These are phyloP conservation scores for Cololabis saira DNA, from an alignment of 2,113 vertebrate species.

Conservation along the genomic window DNA sequence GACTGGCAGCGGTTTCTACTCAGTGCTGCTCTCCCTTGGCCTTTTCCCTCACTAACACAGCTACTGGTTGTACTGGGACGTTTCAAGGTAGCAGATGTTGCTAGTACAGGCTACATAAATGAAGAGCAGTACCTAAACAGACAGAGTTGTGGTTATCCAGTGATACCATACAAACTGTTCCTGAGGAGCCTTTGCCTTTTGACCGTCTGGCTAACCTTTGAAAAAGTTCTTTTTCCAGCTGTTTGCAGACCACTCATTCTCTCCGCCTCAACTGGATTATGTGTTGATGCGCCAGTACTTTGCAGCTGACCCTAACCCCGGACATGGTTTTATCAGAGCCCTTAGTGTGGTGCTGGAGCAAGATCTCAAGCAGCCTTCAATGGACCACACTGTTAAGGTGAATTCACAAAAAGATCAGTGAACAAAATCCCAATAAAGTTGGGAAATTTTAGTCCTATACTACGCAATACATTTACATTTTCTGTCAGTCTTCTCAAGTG, in stretches of 20 bases:
- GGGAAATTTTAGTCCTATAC: background rate
- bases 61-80: conserved; percentile 80
- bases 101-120: conserved; percentile 79
- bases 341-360: conserved; percentile 83
- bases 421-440: background rate
- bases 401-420: conserved; percentile 1
- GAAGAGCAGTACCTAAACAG: conserved; percentile 85
- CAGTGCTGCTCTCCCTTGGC: conserved; percentile 88
- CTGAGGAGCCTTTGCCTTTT: conserved; percentile 78
- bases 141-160: conserved; percentile 88
- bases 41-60: conserved; percentile 81
- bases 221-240: conserved; percentile 92
- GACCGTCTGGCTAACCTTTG: conserved; percentile 81
- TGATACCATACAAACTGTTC: conserved; percentile 67
- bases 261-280: conserved; percentile 83
- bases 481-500: background rate
- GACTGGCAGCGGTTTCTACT: conserved; percentile 90
- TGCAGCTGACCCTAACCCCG: conserved; percentile 82
- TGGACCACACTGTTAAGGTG: conserved; percentile 62
- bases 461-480: background rate
- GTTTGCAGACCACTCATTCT: conserved; percentile 81
- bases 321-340: conserved; percentile 88
- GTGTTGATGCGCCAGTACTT: conserved; percentile 89
- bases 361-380: conserved; percentile 55
- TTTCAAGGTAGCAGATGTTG: conserved; percentile 81